A percentile compares a stretch with the other conserved stretches of the same genome.
These are phyloP conservation scores for Thecocarcelia acutangulata DNA, from an alignment of 2,888 invertebrate genomes.

Conservation along the genomic window DNA sequence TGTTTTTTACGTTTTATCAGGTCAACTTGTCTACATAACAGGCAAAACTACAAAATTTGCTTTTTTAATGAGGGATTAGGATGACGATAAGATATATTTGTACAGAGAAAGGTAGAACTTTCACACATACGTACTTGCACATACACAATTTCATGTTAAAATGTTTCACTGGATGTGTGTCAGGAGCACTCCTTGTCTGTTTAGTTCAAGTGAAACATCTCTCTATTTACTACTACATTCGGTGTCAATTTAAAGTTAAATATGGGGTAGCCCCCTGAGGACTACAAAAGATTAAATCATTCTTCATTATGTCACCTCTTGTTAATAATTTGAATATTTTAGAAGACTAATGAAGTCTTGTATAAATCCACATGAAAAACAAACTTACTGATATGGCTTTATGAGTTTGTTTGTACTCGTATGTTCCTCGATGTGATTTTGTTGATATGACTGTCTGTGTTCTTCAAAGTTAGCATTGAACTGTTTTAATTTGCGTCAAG, in stretches of 20 bases:
- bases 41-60: neutral
- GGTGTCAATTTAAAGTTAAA: neutral
- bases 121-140: neutral
- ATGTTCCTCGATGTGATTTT: neutral
- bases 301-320: slow-evolving; percentile 40
- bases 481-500: neutral
- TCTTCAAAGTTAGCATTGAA: neutral
- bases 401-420: neutral
- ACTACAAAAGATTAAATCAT: slow-evolving; percentile 34
- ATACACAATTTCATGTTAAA: neutral
- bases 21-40: neutral
- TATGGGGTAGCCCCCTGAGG: neutral
- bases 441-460: neutral
- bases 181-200: too few species aligned
- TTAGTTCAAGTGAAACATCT: too few species aligned
- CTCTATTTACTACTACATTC: neutral
- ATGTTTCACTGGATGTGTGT: neutral
- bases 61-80: neutral
- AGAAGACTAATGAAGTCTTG: slow-evolving; percentile 1
- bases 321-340: slow-evolving; percentile 6
- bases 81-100: slow-evolving; percentile 15
- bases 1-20: slow-evolving; percentile 1
- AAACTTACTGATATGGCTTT: neutral
- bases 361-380: neutral
- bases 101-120: slow-evolving; percentile 30